A percentile compares a stretch with the other conserved stretches of the same genome.
phyloP scores from a whole-genome alignment of 2,888 invertebrate genomes.

The Diplazon laetatorius region DNA sequence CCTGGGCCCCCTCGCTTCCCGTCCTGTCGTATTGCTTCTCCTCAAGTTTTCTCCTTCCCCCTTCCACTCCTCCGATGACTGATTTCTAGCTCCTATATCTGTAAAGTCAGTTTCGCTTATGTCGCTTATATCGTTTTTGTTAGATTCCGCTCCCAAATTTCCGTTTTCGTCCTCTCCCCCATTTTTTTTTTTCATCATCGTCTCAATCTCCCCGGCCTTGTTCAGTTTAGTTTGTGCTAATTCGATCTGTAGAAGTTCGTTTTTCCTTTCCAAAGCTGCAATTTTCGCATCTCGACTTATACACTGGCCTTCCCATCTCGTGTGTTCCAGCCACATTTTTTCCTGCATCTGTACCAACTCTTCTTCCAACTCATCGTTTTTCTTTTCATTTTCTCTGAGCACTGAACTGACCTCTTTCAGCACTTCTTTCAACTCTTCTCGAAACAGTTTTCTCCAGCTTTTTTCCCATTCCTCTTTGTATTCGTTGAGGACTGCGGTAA shows the following conservation, averaged over 20 bases:
- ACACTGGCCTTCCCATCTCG: conserved; percentile 13
- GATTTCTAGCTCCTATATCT: not conserved
- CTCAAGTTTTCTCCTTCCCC: not conserved
- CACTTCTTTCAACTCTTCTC: not conserved
- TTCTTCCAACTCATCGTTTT: not conserved
- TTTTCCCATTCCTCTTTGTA: conserved; percentile 1
- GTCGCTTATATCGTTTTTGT: no score
- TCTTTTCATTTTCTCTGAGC: not conserved
- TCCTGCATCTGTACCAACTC: conserved; percentile 16
- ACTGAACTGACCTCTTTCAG: not conserved
- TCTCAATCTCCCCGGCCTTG: no score
- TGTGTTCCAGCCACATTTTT: conserved; percentile 14
- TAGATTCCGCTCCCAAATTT: no score
- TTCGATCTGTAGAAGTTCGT: not conserved
- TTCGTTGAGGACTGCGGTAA: not conserved
- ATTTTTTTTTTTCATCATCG: no score
- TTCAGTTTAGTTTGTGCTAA: not conserved
- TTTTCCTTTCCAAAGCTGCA: not conserved
- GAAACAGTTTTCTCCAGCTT: not conserved
- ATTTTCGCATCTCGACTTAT: not conserved
- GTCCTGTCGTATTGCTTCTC: not conserved
- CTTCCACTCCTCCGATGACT: not conserved
- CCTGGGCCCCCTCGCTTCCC: not conserved
- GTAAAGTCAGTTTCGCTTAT: no score
- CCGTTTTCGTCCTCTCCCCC: no score